Base-by-base conservation (phyloP, 1,140 invertebrate genomes). In the Drosophila nannoptera region DNA sequence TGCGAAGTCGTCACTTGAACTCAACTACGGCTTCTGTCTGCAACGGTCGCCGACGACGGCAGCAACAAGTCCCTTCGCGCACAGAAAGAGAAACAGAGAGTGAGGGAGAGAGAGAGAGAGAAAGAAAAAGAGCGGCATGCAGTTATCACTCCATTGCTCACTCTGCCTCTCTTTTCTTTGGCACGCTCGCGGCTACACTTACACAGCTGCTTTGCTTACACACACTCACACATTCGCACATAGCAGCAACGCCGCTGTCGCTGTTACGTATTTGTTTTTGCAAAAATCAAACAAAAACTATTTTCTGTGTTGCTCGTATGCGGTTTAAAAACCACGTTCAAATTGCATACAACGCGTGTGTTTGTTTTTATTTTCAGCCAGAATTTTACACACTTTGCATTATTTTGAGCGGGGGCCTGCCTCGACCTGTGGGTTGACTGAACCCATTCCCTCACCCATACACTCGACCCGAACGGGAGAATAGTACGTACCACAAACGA, bases 251-350 rank as follows among this genome's bases (percentile, higher is more conserved):
- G 55, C 63, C 65, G 69, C 54, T 78, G 76, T 53, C 55, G 38
- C 38, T 86, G 80, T 84, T 84, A 84, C 80, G 80, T 84, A 77
- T 77, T 86, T 84, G 81, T 84, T 86, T 84, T 83, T 84, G 80
- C 80, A 71, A 75, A 83, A 77, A 66, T 77, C 53, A 75, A 68
- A 73, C 59, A 75, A 72, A 22, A 22, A 22, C 22, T 32, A 62
- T 54, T 54, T 65, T 54, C 43, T 54, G 58, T 67, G 55, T 40
- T 50, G 31, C 48, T 36, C 11, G 55, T 35, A 49, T 52, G 31
- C 12, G 33, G 11, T 8, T 50, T 52, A 12, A 35, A 42, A 61
- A 55, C 55, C 48, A 53, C 29, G 40, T 43, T 22, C 32, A 14
- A 60, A 82, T 69, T 68, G 71, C 69, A 73, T 66, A 66, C 63